A percentile compares a stretch with the other conserved stretches of the same genome.
Conservation (phyloP, 2,113 vertebrate genomes). For the Eidolon helvum region DNA sequence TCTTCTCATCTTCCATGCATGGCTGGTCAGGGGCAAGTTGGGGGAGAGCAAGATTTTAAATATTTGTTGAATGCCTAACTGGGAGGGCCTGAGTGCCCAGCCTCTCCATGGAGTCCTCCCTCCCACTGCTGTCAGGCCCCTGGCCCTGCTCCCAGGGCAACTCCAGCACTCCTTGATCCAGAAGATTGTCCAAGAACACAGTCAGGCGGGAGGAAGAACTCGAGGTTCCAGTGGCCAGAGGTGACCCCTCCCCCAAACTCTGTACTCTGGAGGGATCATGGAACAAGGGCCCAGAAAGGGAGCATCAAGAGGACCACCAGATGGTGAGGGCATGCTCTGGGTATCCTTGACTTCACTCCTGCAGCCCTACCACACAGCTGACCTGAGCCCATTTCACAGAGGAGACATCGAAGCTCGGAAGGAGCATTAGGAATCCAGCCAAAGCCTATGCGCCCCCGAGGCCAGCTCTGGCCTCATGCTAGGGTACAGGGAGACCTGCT, state of each 20-base stretch:
- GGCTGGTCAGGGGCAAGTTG: accelerated
- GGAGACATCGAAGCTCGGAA: neutral
- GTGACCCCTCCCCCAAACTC: neutral
- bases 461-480: neutral
- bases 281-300: neutral
- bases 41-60: neutral
- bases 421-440: neutral
- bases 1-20: neutral
- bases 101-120: neutral
- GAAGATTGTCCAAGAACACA: neutral
- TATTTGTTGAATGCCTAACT: neutral
- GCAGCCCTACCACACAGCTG: neutral
- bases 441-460: neutral
- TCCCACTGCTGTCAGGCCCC: neutral
- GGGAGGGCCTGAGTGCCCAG: neutral
- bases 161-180: neutral
- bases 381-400: neutral
- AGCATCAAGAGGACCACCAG: neutral
- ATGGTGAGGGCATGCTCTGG: neutral
- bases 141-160: neutral
- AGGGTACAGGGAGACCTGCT: neutral
- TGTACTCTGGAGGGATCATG: neutral
- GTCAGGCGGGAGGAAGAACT: neutral
- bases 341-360: neutral
- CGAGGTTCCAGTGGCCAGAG: neutral